Conservation (phyloP, 37 sponge, comb jelly and placozoan species). For the Amphimedon queenslandica region DNA sequence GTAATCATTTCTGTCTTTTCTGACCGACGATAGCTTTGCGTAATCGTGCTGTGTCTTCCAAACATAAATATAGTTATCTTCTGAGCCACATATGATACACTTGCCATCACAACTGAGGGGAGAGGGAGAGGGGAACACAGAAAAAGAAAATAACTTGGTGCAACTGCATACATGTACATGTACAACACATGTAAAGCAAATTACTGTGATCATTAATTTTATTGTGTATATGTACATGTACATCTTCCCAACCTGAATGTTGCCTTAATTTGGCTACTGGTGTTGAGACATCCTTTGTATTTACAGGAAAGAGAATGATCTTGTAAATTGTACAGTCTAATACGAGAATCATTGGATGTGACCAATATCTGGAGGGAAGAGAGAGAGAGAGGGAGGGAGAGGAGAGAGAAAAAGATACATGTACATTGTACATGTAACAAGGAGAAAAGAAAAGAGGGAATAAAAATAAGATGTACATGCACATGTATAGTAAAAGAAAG, state of each 20-base stretch:
- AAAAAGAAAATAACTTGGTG: not conserved
- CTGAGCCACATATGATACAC: constrained; percentile 89
- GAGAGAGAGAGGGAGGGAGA: no score
- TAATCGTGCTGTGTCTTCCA: constrained; percentile 88
- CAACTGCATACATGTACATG: not conserved
- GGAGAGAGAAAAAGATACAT: no score
- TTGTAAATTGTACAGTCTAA: constrained; percentile 87
- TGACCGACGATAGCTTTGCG: constrained; percentile 55
- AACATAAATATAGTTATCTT: constrained; percentile 80
- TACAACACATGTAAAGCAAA: no score
- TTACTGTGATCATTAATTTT: no score
- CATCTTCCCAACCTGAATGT: constrained; percentile 67
- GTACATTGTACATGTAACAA: no score
- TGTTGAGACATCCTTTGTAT: constrained; percentile 90
- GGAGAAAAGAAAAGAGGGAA: not conserved
- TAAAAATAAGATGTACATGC: no score
- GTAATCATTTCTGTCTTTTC: constrained; percentile 87
- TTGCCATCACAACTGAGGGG: constrained; percentile 84
- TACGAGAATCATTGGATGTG: constrained; percentile 93
- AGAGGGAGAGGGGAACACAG: no score
- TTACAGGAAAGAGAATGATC: constrained; percentile 88
- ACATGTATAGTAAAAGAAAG: no score
- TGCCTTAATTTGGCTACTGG: constrained; percentile 89
- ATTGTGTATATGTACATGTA: no score
- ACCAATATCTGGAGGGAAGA: constrained; percentile 60